phyloP scores from a whole-genome alignment of 2,113 vertebrate genomes.

The Otolemur garnettii region DNA sequence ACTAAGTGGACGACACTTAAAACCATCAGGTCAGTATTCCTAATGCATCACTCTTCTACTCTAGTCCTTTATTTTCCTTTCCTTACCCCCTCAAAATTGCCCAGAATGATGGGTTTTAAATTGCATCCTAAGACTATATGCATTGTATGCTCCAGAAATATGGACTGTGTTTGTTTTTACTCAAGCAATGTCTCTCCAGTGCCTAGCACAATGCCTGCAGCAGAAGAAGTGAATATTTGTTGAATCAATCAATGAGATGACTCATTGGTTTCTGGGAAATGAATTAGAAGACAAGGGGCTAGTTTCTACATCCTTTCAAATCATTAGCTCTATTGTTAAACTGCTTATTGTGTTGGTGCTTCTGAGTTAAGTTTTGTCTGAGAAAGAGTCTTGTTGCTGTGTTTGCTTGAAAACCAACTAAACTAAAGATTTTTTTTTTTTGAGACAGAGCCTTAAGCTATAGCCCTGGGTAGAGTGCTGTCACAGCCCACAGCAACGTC shows the following conservation, averaged over 20 bases:
- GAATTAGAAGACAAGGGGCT: slow-evolving; percentile 24
- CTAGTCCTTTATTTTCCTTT: not conserved
- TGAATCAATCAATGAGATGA: not conserved
- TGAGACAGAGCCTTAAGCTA: no score
- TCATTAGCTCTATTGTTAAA: not conserved
- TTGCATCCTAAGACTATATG: not conserved
- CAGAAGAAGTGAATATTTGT: not conserved
- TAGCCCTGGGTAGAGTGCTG: no score
- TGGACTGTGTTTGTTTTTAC: not conserved
- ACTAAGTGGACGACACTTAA: not conserved
- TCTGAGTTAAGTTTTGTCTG: slow-evolving; percentile 19
- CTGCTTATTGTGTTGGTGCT: not conserved
- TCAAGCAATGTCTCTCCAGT: not conserved
- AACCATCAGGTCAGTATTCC: not conserved
- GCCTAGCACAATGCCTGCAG: not conserved
- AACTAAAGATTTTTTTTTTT: not conserved
- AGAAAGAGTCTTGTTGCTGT: not conserved
- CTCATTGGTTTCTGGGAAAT: not conserved
- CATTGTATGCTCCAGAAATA: not conserved
- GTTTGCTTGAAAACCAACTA: slow-evolving; percentile 6
- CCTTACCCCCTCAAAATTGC: not conserved
- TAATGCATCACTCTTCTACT: not conserved
- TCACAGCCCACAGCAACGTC: no score
- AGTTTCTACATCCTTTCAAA: not conserved
- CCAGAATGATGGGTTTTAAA: not conserved